These are phyloP conservation scores for Acanthurus leucopareius DNA, from an alignment of 2,797 vertebrate genomes.

Conservation along the genomic window DNA sequence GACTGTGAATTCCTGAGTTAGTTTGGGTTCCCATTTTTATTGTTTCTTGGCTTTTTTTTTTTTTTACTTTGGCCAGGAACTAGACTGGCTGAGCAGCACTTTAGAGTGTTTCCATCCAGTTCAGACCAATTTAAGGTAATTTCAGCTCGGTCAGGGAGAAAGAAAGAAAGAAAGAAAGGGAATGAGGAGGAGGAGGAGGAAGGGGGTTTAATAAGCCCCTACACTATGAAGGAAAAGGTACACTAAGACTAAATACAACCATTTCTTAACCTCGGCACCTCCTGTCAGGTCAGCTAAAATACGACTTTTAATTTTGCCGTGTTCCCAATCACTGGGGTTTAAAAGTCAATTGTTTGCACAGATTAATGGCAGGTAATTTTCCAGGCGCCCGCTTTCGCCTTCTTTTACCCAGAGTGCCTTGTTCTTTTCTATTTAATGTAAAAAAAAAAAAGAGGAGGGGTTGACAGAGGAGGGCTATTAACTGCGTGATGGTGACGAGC, in stretches of 20 bases:
- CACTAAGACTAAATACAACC: constrained; percentile 58
- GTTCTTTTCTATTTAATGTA: constrained; percentile 82
- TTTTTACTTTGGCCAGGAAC: constrained; percentile 34
- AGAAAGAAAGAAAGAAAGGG: constrained; percentile 44
- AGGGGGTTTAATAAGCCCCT: constrained; percentile 28
- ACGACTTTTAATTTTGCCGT: constrained; percentile 80
- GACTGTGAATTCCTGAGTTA: constrained; percentile 67
- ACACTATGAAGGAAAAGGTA: constrained; percentile 70
- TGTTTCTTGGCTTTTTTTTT: constrained; percentile 47
- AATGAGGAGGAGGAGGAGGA: constrained; percentile 14
- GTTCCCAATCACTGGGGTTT: constrained; percentile 74
- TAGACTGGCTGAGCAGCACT: constrained; percentile 57
- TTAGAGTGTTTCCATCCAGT: constrained; percentile 68
- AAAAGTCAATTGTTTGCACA: constrained; percentile 85
- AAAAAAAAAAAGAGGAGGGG: constrained; percentile 31
- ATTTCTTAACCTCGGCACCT: constrained; percentile 60
- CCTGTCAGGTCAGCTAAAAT: constrained; percentile 74
- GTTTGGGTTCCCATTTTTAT: constrained; percentile 48
- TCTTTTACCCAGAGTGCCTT: constrained; percentile 83
- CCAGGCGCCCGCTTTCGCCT: constrained; percentile 65
- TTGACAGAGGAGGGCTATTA: constrained; percentile 42
- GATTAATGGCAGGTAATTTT: constrained; percentile 82
- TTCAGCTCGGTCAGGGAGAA: constrained; percentile 60
- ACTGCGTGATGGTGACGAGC: constrained; percentile 56
- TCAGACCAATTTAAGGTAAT: constrained; percentile 70